phyloP scores from a whole-genome alignment of 2,797 vertebrate genomes.

The Halcyon smyrnensis region DNA sequence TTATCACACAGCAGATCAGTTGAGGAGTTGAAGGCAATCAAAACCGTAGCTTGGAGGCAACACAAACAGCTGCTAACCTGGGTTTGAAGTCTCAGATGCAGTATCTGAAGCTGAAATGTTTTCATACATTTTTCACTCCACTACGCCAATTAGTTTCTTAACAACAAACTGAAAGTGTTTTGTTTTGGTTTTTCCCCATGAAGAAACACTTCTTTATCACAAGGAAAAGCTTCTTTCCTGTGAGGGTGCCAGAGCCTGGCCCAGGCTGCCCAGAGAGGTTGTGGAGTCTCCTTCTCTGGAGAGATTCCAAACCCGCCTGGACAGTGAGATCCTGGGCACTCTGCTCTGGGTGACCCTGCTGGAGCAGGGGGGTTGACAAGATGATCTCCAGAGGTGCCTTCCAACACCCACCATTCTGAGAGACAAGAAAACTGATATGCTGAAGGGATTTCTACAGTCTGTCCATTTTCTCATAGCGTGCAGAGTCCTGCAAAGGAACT shows the following conservation, averaged over 20 bases:
- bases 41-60: neutral
- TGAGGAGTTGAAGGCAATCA: neutral
- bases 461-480: fast-evolving
- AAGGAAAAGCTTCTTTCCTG: neutral
- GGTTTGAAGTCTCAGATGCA: neutral
- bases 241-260: neutral
- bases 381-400: neutral
- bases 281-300: neutral
- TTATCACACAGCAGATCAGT: neutral
- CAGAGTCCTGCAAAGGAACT: neutral
- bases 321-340: neutral
- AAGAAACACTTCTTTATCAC: neutral
- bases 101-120: fast-evolving
- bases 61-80: neutral
- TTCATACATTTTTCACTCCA: neutral
- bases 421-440: fast-evolving
- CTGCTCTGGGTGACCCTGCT: neutral
- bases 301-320: neutral
- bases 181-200: neutral
- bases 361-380: neutral
- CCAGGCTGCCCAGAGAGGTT: neutral
- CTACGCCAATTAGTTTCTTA: fast-evolving
- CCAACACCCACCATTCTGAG: neutral
- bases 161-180: neutral
- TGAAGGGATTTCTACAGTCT: neutral